phyloP scores from a whole-genome alignment of 2,888 invertebrate species.

The Orchestes rusci region DNA sequence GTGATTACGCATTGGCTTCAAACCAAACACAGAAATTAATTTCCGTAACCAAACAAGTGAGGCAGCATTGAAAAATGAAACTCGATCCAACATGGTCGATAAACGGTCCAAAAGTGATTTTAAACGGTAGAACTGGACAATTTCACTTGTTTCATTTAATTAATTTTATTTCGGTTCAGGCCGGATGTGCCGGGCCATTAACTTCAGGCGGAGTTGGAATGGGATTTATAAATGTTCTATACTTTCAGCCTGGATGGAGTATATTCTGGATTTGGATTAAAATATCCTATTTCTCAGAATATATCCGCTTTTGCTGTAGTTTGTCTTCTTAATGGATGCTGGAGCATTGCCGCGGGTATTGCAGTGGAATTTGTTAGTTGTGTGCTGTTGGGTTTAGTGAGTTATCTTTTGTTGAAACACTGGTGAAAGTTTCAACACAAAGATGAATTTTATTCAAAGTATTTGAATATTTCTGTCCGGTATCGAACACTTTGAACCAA shows the following conservation, averaged over 20 bases:
- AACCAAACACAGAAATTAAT: too few relatives aligned
- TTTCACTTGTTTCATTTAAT: constrained; percentile 23
- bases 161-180: constrained; percentile 20
- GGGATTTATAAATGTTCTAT: constrained; percentile 20
- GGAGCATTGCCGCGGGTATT: too few relatives aligned
- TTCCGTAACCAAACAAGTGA: too few relatives aligned
- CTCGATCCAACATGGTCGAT: constrained; percentile 8
- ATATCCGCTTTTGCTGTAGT: constrained; percentile 6
- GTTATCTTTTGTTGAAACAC: too few relatives aligned
- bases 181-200: constrained; percentile 19
- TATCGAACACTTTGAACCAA: too few relatives aligned
- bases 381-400: too few relatives aligned
- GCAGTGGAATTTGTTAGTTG: too few relatives aligned
- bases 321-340: too few relatives aligned
- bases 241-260: constrained; percentile 17
- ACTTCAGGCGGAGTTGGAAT: constrained; percentile 18
- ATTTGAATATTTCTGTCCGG: too few relatives aligned
- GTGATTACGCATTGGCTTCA: too few relatives aligned
- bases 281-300: constrained; percentile 9
- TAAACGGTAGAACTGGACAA: constrained; percentile 16
- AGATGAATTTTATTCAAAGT: too few relatives aligned
- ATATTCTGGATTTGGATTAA: constrained; percentile 18
- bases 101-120: constrained; percentile 13
- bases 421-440: too few relatives aligned
- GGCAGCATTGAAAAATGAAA: constrained; percentile 2